Conservation (phyloP, 2,113 vertebrate genomes). For the Phocoena phocoena region DNA sequence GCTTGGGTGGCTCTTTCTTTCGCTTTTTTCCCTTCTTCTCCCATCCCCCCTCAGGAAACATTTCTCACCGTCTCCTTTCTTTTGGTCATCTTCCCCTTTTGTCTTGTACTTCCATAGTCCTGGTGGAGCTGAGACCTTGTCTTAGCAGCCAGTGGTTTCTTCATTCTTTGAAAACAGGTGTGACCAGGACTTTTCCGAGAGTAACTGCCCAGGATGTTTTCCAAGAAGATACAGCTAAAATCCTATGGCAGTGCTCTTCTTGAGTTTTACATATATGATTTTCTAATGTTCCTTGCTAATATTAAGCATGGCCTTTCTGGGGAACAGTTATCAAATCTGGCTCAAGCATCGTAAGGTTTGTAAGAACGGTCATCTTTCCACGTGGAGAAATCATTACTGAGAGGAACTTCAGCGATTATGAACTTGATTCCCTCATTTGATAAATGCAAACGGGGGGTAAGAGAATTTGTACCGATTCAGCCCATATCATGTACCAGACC, state of each 20-base stretch:
- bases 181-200: background rate
- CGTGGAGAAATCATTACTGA: background rate
- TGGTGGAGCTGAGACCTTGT: background rate
- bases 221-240: background rate
- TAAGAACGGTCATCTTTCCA: background rate
- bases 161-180: background rate
- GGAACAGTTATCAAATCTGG: background rate
- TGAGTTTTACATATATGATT: background rate
- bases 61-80: background rate
- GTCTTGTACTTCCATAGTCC: background rate
- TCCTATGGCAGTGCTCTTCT: background rate
- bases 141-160: background rate
- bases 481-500: background rate
- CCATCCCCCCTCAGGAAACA: background rate
- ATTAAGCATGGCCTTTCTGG: background rate
- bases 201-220: background rate
- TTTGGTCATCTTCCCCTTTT: background rate
- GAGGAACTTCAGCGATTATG: background rate
- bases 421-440: background rate
- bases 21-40: background rate
- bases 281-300: background rate
- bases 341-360: background rate
- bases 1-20: background rate
- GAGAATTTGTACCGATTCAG: background rate
- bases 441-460: background rate